Percentiles rank a stretch among this genome's conserved stretches.
These are phyloP conservation scores for Pelodytes ibericus DNA, from an alignment of 2,797 vertebrate species.

Conservation along the genomic window DNA sequence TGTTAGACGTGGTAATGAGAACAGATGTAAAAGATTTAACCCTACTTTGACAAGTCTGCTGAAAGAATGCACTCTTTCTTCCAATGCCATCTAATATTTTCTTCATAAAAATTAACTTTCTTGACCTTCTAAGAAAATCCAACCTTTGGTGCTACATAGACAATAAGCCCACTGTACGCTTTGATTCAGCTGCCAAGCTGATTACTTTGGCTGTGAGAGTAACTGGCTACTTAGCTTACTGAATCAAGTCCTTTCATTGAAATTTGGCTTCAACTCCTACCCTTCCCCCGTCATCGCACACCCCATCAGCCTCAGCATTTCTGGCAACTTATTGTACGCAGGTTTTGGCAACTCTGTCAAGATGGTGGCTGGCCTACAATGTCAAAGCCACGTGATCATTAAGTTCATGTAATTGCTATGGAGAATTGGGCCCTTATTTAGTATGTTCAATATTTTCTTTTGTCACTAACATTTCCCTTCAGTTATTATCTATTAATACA, in stretches of 20 bases:
- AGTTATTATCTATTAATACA: no score
- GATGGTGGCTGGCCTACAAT: constrained; percentile 54
- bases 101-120: constrained; percentile 56
- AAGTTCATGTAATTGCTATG: constrained; percentile 57
- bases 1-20: background rate
- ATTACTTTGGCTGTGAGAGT: constrained; percentile 74
- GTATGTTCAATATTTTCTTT: no score
- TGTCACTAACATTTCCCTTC: no score
- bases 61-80: constrained; percentile 39
- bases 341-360: constrained; percentile 64
- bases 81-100: constrained; percentile 43
- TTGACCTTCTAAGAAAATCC: constrained; percentile 65
- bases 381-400: constrained; percentile 62
- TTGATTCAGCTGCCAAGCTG: constrained; percentile 73
- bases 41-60: constrained; percentile 16
- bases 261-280: constrained; percentile 66
- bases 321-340: constrained; percentile 70
- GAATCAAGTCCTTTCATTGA: constrained; percentile 76
- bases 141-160: constrained; percentile 64
- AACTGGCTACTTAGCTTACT: constrained; percentile 64
- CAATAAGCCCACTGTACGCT: constrained; percentile 72
- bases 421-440: no score
- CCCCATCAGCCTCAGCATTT: constrained; percentile 64
- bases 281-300: constrained; percentile 17
- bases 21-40: constrained; percentile 29